These are phyloP conservation scores for Eupithecia dodoneata DNA, from an alignment of 2,888 invertebrate species.

Conservation along the genomic window DNA sequence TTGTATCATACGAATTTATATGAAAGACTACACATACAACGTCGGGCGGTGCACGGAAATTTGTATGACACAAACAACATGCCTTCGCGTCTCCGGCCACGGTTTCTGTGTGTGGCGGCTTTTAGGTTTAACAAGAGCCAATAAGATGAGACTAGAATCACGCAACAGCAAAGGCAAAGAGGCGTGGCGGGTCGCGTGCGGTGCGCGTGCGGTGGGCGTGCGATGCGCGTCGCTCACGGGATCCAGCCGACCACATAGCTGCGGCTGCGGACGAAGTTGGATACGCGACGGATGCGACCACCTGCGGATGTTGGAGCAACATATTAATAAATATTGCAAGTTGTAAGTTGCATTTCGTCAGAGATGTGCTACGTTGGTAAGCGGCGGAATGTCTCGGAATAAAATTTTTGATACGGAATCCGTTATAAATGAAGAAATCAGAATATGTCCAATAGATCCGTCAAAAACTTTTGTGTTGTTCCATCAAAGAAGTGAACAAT, in stretches of 20 bases:
- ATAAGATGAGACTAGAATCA: conserved; percentile 26
- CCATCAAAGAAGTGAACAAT: not conserved
- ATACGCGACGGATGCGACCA: conserved; percentile 91
- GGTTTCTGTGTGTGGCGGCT: too few relatives aligned
- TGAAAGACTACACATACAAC: too few relatives aligned
- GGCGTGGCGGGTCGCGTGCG: conserved; percentile 57
- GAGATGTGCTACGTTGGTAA: not conserved
- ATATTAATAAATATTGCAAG: not conserved
- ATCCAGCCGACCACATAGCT: conserved; percentile 92
- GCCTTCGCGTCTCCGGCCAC: too few relatives aligned
- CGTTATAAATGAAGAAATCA: too few relatives aligned
- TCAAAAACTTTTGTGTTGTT: not conserved
- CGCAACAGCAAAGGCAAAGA: conserved; percentile 55
- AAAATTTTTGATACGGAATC: too few relatives aligned
- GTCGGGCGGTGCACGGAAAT: too few relatives aligned
- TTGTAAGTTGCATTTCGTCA: not conserved
- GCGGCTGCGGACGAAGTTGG: conserved; percentile 88
- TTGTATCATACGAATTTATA: too few relatives aligned
- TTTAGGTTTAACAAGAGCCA: not conserved
- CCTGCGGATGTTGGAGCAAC: conserved; percentile 46
- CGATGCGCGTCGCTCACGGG: conserved; percentile 59
- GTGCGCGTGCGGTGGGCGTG: conserved; percentile 30
- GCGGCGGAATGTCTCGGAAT: not conserved
- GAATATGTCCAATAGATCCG: too few relatives aligned
- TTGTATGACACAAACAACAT: too few relatives aligned